A percentile compares a stretch with the other conserved stretches of the same genome.
Conservation (phyloP, 1,140 invertebrate species). For the Drosophila takahashii region DNA sequence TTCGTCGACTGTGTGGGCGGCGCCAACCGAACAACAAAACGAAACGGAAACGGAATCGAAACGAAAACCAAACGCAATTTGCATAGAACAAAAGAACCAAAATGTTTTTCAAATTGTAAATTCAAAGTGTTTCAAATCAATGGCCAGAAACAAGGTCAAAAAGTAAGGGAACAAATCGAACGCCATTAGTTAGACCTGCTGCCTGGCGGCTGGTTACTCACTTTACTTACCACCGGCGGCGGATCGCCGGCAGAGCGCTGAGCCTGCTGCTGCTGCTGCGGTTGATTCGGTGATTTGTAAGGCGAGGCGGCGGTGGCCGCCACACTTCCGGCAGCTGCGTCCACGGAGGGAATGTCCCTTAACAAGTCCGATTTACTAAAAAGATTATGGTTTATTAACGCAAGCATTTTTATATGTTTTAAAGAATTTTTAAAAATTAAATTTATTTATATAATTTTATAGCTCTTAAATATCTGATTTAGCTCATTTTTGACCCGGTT, state of each 20-base stretch:
- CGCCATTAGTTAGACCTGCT: slow-evolving; percentile 65
- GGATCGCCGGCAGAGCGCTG: slow-evolving; percentile 67
- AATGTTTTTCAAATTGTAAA: slow-evolving; percentile 21
- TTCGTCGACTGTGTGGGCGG: slow-evolving; percentile 87
- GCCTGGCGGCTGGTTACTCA: slow-evolving; percentile 63
- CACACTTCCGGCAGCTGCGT: slow-evolving; percentile 77
- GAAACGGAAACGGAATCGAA: slow-evolving; percentile 28
- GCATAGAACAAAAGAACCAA: slow-evolving; percentile 49
- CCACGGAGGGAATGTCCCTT: slow-evolving; percentile 78
- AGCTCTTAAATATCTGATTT: no score
- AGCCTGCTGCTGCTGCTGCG: slow-evolving; percentile 13
- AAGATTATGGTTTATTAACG: no score
- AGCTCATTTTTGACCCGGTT: no score
- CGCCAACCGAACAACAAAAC: slow-evolving; percentile 48
- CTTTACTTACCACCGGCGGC: slow-evolving; percentile 84
- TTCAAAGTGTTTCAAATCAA: slow-evolving; percentile 38
- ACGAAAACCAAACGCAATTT: slow-evolving; percentile 57
- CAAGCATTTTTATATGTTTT: no score
- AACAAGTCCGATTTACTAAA: slow-evolving; percentile 73
- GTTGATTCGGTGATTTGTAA: slow-evolving; percentile 53
- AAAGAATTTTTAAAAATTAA: no score
- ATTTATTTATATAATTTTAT: no score
- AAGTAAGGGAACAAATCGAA: slow-evolving; percentile 49
- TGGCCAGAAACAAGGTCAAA: slow-evolving; percentile 35
- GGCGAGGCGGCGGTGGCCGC: slow-evolving; percentile 50